Percentiles rank a stretch among this genome's conserved stretches.
Conservation (phyloP, 2,888 invertebrate genomes). For the Yponomeuta plumbellus region DNA sequence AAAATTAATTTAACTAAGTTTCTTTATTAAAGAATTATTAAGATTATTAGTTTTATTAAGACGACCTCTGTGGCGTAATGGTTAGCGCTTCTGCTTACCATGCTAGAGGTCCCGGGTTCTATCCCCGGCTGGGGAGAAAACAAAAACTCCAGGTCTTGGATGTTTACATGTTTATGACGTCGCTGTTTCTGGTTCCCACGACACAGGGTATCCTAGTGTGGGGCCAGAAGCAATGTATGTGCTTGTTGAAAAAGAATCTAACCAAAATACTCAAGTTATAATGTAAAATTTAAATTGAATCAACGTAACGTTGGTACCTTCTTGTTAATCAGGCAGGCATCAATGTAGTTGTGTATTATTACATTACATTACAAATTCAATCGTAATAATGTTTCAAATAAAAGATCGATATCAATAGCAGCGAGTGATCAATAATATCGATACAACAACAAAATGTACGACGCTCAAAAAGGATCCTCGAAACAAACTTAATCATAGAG, state of each 20-base stretch:
- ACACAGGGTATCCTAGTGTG: too few relatives aligned
- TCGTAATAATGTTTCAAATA: conserved; percentile 2
- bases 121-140: too few relatives aligned
- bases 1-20: too few relatives aligned
- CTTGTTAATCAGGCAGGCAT: conserved; percentile 20
- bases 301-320: neutral
- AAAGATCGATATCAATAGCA: conserved; percentile 13
- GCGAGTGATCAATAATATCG: conserved; percentile 5
- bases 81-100: too few relatives aligned
- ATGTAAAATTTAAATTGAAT: neutral
- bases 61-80: too few relatives aligned
- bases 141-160: too few relatives aligned
- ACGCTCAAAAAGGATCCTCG: conserved; percentile 2
- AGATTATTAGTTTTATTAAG: too few relatives aligned
- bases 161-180: too few relatives aligned
- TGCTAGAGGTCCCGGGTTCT: too few relatives aligned
- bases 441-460: conserved; percentile 5
- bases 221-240: too few relatives aligned
- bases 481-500: neutral
- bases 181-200: too few relatives aligned
- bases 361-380: conserved; percentile 10
- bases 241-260: neutral
- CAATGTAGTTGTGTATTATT: conserved; percentile 22
- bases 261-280: neutral
- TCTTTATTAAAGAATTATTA: too few relatives aligned